Evolutionary conservation across 2,888 invertebrate species (phyloP).

Genomic region (Drosophila dives): DNA sequence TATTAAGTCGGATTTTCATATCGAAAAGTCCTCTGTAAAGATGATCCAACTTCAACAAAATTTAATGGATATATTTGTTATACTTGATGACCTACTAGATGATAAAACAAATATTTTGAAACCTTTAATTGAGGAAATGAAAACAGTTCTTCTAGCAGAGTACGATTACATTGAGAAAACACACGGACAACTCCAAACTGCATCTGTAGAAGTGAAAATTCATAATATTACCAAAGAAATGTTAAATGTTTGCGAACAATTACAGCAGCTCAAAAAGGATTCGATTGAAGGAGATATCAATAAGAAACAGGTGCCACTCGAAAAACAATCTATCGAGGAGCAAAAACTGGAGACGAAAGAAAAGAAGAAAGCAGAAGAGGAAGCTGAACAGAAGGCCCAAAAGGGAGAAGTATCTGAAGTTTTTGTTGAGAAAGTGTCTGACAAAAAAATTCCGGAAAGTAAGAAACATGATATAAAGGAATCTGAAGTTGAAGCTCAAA

Average conservation of each 20-base stretch:
- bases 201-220: conserved; percentile 48
- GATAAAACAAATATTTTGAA: conserved; percentile 33
- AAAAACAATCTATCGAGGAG: neutral
- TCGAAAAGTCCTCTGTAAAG: conserved; percentile 73
- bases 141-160: conserved; percentile 47
- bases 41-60: conserved; percentile 78
- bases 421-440: neutral
- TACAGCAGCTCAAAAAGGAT: conserved; percentile 30
- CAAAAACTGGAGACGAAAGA: neutral
- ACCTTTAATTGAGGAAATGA: conserved; percentile 56
- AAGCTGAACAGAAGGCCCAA: conserved; percentile 1
- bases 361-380: neutral
- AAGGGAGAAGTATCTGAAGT: conserved; percentile 11
- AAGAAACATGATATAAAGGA: neutral
- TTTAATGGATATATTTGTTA: conserved; percentile 80
- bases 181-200: conserved; percentile 26
- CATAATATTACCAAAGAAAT: conserved; percentile 46
- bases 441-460: neutral
- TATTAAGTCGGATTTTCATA: conserved; percentile 32
- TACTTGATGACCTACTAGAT: conserved; percentile 71
- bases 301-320: neutral
- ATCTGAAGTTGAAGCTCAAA: neutral
- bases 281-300: neutral
- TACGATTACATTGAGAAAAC: conserved; percentile 67
- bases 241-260: conserved; percentile 46